These are phyloP conservation scores for Eurois occulta DNA, from an alignment of 2,888 invertebrate species.

Conservation along the genomic window DNA sequence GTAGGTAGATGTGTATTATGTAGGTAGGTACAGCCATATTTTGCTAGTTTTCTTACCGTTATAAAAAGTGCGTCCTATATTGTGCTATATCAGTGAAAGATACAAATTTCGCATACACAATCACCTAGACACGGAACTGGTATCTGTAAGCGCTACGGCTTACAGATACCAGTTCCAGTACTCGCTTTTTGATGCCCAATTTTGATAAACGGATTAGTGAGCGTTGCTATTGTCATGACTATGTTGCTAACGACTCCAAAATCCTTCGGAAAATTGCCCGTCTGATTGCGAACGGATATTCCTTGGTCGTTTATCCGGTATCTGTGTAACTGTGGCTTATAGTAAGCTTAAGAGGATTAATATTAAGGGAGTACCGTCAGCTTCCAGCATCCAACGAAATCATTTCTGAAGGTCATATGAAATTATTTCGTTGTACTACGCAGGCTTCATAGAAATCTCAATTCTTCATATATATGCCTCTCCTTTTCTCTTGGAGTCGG, in stretches of 20 bases:
- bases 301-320: background rate
- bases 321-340: background rate
- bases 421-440: background rate
- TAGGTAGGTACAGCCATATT: background rate
- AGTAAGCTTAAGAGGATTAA: background rate
- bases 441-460: background rate
- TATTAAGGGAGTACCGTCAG: background rate
- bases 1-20: background rate
- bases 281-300: background rate
- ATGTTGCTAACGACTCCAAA: background rate
- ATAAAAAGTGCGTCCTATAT: background rate
- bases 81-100: background rate
- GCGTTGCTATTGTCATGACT: constrained; percentile 3
- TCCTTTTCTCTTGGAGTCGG: background rate
- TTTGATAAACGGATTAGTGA: constrained; percentile 41
- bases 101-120: constrained; percentile 8
- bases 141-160: constrained; percentile 42
- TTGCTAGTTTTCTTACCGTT: background rate
- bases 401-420: background rate
- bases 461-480: background rate
- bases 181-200: background rate
- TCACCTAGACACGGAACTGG: constrained; percentile 1
- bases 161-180: no score
- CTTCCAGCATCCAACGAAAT: background rate
- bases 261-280: background rate